phyloP scores from a whole-genome alignment of 30 jellyfish, hydroid and myxozoan species.

The Morbakka virulenta region DNA sequence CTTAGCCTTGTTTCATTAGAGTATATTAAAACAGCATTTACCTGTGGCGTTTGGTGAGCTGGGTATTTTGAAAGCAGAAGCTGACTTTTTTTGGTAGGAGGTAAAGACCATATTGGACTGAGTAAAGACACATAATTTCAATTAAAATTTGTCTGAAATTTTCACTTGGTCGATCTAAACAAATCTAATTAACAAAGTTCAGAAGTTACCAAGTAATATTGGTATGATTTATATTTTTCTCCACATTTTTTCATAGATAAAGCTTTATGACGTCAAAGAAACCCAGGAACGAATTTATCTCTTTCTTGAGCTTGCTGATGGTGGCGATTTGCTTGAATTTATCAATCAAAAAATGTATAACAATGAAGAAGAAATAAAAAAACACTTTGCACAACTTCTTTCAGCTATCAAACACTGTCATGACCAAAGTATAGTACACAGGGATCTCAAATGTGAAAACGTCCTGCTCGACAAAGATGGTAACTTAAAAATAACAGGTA shows the following conservation, averaged over 20 bases:
- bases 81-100: too few relatives aligned
- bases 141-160: too few relatives aligned
- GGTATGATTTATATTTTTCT: background rate
- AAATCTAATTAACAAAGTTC: too few relatives aligned
- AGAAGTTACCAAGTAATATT: too few relatives aligned
- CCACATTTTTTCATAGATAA: background rate
- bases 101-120: too few relatives aligned
- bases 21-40: too few relatives aligned
- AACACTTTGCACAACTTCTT: constrained; percentile 44
- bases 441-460: constrained; percentile 59
- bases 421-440: constrained; percentile 48
- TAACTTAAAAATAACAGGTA: constrained; percentile 58
- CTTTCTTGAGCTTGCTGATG: constrained; percentile 59
- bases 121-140: too few relatives aligned
- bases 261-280: constrained; percentile 34
- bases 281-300: constrained; percentile 19
- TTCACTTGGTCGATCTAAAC: too few relatives aligned
- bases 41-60: too few relatives aligned
- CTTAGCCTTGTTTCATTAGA: too few relatives aligned
- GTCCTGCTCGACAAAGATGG: constrained; percentile 37
- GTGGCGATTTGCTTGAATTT: constrained; percentile 63
- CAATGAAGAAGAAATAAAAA: constrained; percentile 17
- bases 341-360: constrained; percentile 30
- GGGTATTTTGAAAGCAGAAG: too few relatives aligned
- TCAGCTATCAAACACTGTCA: constrained; percentile 38